Evolutionary conservation across 2,113 vertebrate species (phyloP).

Genomic region (Rhynchopsitta pachyrhyncha): DNA sequence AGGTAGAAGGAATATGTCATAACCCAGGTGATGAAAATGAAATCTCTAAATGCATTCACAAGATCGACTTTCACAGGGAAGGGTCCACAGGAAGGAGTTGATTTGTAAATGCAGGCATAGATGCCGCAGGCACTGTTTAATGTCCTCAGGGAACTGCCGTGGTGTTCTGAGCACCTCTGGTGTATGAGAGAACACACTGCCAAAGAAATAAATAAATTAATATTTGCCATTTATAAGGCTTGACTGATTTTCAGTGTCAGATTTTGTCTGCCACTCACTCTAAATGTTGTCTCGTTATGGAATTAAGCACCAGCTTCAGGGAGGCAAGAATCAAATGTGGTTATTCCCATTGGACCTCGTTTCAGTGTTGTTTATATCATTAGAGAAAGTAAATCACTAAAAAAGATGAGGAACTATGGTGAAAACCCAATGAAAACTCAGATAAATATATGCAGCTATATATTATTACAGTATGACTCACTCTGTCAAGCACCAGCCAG

Average conservation of each 20-base stretch:
- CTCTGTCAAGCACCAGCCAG: constrained; percentile 22
- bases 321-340: background rate
- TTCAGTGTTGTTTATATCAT: background rate
- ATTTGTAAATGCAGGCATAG: background rate
- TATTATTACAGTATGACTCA: constrained; percentile 41
- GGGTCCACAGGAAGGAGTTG: background rate
- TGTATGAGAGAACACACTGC: background rate
- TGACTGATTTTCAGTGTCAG: background rate
- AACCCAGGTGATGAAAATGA: background rate
- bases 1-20: background rate
- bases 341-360: background rate
- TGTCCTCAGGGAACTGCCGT: background rate
- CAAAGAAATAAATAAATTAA: background rate
- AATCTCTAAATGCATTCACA: background rate
- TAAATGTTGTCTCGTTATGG: background rate
- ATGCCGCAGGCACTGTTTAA: background rate
- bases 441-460: background rate
- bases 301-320: background rate
- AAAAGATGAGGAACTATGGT: background rate
- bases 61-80: background rate
- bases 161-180: background rate
- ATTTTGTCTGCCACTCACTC: background rate
- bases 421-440: background rate
- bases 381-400: background rate
- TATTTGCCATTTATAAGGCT: background rate